Evolutionary conservation across 2,888 invertebrate species (phyloP).

Genomic region (Scotopteryx bipunctaria): DNA sequence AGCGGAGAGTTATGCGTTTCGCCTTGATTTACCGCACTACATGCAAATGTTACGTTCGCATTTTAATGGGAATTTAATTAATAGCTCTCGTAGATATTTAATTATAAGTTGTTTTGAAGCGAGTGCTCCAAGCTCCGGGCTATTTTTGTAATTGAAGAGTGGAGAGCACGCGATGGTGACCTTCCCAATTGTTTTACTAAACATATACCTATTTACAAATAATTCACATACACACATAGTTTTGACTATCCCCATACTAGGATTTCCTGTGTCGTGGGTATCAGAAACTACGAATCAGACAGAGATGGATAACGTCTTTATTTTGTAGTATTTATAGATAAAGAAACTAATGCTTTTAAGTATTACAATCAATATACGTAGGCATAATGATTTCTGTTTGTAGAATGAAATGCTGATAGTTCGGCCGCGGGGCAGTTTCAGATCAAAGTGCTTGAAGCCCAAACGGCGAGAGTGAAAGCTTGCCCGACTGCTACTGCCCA

Average conservation of each 20-base stretch:
- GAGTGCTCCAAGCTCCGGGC: conserved; percentile 13
- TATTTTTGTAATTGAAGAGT: conserved; percentile 13
- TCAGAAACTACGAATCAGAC: too few relatives aligned
- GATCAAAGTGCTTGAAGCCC: conserved; percentile 9
- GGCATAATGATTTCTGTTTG: too few relatives aligned
- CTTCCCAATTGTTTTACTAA: conserved; percentile 1
- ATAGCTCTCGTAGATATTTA: conserved; percentile 30
- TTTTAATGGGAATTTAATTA: conserved; percentile 37
- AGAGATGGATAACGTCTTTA: too few relatives aligned
- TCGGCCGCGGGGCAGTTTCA: conserved; percentile 13
- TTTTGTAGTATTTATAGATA: too few relatives aligned
- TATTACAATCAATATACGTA: too few relatives aligned
- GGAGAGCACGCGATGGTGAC: conserved; percentile 21
- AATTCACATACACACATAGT: too few relatives aligned
- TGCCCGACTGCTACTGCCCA: conserved; percentile 19
- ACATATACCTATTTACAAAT: not conserved
- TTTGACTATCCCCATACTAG: too few relatives aligned
- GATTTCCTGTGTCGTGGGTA: too few relatives aligned
- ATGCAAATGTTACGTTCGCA: conserved; percentile 44
- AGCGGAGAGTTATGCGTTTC: conserved; percentile 37
- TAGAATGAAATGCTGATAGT: too few relatives aligned
- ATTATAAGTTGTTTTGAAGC: conserved; percentile 25
- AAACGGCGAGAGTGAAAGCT: conserved; percentile 27
- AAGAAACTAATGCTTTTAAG: too few relatives aligned
- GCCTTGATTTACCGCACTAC: conserved; percentile 38